Evolutionary conservation across 2,797 vertebrate genomes (phyloP).

Genomic region (Lepilemur ruficaudatus): DNA sequence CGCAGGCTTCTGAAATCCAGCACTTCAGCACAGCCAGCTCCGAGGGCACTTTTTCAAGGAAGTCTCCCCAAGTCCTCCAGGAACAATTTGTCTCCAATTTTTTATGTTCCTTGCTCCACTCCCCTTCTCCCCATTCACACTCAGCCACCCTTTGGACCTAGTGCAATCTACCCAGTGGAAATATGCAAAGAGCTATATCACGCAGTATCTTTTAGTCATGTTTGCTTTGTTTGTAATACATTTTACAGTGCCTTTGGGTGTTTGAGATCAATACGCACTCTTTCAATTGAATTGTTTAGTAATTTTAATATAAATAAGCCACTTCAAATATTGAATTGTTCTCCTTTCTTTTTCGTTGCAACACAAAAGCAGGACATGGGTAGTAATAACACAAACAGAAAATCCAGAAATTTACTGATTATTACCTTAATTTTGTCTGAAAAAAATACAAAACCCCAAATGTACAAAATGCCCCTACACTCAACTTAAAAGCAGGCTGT

Average conservation of each 20-base stretch:
- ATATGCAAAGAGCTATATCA: not conserved
- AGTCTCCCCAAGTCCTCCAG: not conserved
- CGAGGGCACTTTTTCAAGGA: not conserved
- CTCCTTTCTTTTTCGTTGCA: not conserved
- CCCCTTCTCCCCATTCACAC: not conserved
- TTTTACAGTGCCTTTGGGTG: not conserved
- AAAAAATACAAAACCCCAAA: not conserved
- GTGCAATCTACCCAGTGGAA: not conserved
- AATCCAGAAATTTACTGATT: not conserved
- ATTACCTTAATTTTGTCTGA: constrained; percentile 16
- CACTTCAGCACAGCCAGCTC: not conserved
- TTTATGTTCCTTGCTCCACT: not conserved
- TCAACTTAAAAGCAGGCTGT: not conserved
- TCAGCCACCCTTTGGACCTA: not conserved
- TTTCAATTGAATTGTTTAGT: not conserved
- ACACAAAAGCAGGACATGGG: not conserved
- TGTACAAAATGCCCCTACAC: not conserved
- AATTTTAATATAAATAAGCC: not conserved
- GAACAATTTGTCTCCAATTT: not conserved
- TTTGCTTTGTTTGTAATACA: not conserved
- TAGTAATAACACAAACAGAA: not conserved
- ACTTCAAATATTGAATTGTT: not conserved
- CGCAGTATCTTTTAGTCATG: not conserved
- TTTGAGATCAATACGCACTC: not conserved
- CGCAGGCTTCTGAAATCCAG: not conserved